A percentile compares a stretch with the other conserved stretches of the same genome.
phyloP scores from a whole-genome alignment of 2,888 invertebrate species.

The Dryomyza anilis region DNA sequence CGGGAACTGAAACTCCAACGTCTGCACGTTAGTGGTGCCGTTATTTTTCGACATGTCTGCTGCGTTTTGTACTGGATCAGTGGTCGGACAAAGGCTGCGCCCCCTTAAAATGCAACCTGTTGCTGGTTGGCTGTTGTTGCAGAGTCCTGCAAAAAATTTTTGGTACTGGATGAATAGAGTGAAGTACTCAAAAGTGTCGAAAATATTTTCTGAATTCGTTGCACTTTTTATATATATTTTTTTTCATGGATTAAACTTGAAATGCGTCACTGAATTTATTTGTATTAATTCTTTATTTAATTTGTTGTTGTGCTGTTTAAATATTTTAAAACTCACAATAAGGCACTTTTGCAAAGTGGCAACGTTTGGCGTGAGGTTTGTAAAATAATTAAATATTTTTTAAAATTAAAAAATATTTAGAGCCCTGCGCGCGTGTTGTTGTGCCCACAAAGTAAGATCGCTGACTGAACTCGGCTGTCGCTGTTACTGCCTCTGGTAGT shows the following conservation, averaged over 20 bases:
- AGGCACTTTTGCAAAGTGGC: conserved; percentile 17
- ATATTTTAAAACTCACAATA: conserved; percentile 6
- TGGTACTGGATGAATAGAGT: too few species aligned
- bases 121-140: too few species aligned
- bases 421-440: conserved; percentile 44
- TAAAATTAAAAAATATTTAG: conserved; percentile 21
- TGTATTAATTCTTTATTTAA: too few species aligned
- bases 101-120: not conserved
- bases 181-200: too few species aligned
- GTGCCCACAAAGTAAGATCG: conserved; percentile 55
- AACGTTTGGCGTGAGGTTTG: conserved; percentile 29
- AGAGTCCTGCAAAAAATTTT: too few species aligned
- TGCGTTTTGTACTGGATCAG: not conserved
- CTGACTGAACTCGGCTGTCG: conserved; percentile 49
- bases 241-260: not conserved
- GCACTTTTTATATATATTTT: not conserved
- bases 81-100: not conserved
- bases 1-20: conserved; percentile 51
- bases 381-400: conserved; percentile 29
- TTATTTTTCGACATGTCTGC: conserved; percentile 52
- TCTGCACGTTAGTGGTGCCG: conserved; percentile 39
- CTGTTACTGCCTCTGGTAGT: conserved; percentile 14
- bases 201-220: too few species aligned
- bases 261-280: too few species aligned
- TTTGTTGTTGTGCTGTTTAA: not conserved